phyloP scores from a whole-genome alignment of 2,113 vertebrate species.

The Indicator maculatus region DNA sequence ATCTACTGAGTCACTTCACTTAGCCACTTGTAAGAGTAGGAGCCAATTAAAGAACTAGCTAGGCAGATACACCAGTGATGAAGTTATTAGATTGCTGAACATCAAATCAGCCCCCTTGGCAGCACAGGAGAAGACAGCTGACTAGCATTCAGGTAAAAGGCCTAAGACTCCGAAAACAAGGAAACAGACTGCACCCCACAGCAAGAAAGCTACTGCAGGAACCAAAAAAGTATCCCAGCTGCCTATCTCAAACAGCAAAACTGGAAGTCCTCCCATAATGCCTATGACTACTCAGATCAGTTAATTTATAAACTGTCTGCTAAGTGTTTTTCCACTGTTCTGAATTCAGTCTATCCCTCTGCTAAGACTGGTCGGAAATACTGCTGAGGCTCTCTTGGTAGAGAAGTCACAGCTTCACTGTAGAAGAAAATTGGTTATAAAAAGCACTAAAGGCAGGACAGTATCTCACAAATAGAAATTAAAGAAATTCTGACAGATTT shows the following conservation, averaged over 20 bases:
- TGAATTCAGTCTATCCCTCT: neutral
- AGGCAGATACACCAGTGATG: neutral
- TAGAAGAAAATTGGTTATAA: neutral
- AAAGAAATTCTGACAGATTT: neutral
- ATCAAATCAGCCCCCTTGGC: neutral
- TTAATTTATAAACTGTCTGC: neutral
- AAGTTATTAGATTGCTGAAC: neutral
- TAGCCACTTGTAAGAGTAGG: neutral
- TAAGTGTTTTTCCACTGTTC: neutral
- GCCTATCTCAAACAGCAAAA: neutral
- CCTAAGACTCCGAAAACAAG: neutral
- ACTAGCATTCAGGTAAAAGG: neutral
- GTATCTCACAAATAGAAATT: neutral
- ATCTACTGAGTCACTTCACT: neutral
- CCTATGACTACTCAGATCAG: neutral
- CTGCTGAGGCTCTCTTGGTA: neutral
- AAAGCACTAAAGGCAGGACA: neutral
- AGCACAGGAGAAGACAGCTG: neutral
- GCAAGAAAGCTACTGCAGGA: neutral
- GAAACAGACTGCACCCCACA: neutral
- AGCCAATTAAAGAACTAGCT: neutral
- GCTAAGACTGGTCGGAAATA: rapidly evolving
- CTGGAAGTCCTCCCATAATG: neutral
- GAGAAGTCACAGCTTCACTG: neutral
- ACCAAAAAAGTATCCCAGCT: neutral